Conservation (phyloP, 2,888 invertebrate species). For the Labia minor region DNA sequence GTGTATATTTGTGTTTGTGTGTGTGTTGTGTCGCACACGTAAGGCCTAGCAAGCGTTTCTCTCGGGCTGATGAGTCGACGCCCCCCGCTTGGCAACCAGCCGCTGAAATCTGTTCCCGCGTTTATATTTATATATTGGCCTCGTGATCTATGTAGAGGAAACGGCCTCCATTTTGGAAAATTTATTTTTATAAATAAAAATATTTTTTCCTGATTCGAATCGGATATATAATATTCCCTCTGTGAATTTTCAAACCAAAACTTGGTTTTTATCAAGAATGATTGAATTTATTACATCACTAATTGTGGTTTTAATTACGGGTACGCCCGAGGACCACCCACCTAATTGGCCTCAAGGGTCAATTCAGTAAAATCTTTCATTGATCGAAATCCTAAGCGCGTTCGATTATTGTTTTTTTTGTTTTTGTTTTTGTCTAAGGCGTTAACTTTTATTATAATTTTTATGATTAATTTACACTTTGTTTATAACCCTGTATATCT, state of each 20-base stretch:
- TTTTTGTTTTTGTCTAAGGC: not conserved
- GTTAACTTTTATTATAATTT: too few relatives aligned
- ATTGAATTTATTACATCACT: not conserved
- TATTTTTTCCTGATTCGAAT: too few relatives aligned
- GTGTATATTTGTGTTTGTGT: not conserved
- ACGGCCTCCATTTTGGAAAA: constrained; percentile 2
- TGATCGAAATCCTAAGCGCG: not conserved
- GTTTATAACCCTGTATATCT: not conserved
- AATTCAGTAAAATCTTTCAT: not conserved
- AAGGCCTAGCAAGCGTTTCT: not conserved
- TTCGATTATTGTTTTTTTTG: not conserved
- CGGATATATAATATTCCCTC: not conserved
- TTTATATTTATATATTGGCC: constrained; percentile 7
- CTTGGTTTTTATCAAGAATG: not conserved
- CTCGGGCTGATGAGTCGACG: not conserved
- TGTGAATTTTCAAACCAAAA: not conserved
- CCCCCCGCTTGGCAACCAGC: not conserved
- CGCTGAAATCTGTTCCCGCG: not conserved
- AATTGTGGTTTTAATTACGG: not conserved
- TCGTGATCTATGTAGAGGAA: not conserved
- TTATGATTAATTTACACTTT: too few relatives aligned
- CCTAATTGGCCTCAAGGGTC: not conserved
- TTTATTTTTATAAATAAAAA: constrained; percentile 13
- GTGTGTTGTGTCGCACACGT: not conserved
- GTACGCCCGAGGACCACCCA: not conserved